Base-by-base conservation (phyloP, 2,113 vertebrate genomes). In the Sceloporus tristichus region DNA sequence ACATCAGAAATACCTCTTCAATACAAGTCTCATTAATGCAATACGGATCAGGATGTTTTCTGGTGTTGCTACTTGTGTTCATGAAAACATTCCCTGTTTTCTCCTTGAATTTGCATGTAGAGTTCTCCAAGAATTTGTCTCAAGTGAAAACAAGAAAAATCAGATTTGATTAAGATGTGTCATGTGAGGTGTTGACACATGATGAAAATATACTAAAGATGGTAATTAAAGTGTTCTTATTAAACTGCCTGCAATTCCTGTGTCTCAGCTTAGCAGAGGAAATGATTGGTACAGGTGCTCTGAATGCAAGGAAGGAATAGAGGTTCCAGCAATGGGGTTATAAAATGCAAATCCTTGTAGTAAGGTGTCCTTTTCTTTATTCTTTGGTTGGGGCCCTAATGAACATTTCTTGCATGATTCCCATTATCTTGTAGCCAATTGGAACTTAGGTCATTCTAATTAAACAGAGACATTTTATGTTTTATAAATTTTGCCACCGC, bases 101-200 rank as follows among this genome's bases (percentile, higher is more conserved):
- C 21, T 91, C 8, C 59, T 90, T 91, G 59, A 86, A 88, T 34
- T 23, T 87, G 0, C 62, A 25, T 65, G 42, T 86, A 87, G 78
- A 91, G 42, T 87, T 95, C 93, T 95, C 29, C 0, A 92, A 87
- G 76, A 90, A 90, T 92, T 92, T 85, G 0, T 74, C 91, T 94
- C 40, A 91, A 93, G 73, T 92, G 85, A 92, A 94, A 93, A 91
- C 68, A 93, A 91, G n/a, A 88, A 89, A 91, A 94, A 90, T 4
- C 3, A 84, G n/a, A n/a, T 91, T 91, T 90, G 75, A 91, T 94
- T 88, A 89, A 85, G 70, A 79, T 85, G 70, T 84, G 59, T 92
- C 66, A 10, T 88, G 93, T 88, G 65, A 89, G 54, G 5, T 90
- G 11, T 89, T 90, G 85, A 82, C 92, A 79, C 4, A 40, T 10